Evolutionary conservation across 2,888 invertebrate genomes (phyloP), one percentile per base, ranked within the genome.

Genomic region (Mesopsocus fuscifrons): DNA sequence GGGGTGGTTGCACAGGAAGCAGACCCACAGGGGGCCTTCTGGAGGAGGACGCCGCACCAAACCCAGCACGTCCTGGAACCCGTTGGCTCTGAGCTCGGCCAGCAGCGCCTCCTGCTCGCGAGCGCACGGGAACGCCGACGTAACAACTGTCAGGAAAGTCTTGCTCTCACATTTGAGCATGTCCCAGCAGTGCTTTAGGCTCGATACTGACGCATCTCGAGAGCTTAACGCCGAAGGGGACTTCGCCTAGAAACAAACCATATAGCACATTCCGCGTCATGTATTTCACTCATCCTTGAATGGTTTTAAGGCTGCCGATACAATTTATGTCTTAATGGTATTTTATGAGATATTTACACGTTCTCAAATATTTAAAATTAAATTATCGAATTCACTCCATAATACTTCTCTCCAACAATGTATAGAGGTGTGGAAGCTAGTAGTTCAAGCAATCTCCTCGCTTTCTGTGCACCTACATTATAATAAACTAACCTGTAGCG

Each of bases 41-140:
- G 58, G 71, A 65, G 46, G 66, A 52, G 71, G 73, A 38, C 64
- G 60, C 43, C 68, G 65, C 43, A 69, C 71, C 53, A 84, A 75
- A 62, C 88, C 87, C 62, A 94, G 92, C 41, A 91, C 87, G 63
- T 94, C 92, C 62, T 89, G 84, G 64, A 87, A 91, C 1, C 89
- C 81, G 3, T 80, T 77, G 52, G 80, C 74, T 15, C 88, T 71
- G 40, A 94, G 64, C 64, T 94, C 92, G 59, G 79, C 80, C 33
- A 89, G 65, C 35, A 92, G 62, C 53, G 77, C 70, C 56, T 91
- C 88, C 59, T 91, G 89, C 55, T 89, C 88, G 74, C 88, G 88
- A 43, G 77, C 65, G 45, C 81, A 81, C 0, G 94, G 94, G 65
- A 94, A 94, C 42, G 89, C 88, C 50, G 89, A 87, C 3, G 92